These are phyloP conservation scores for Eristalinus aeneus DNA, from an alignment of 2,888 invertebrate species.

Conservation along the genomic window DNA sequence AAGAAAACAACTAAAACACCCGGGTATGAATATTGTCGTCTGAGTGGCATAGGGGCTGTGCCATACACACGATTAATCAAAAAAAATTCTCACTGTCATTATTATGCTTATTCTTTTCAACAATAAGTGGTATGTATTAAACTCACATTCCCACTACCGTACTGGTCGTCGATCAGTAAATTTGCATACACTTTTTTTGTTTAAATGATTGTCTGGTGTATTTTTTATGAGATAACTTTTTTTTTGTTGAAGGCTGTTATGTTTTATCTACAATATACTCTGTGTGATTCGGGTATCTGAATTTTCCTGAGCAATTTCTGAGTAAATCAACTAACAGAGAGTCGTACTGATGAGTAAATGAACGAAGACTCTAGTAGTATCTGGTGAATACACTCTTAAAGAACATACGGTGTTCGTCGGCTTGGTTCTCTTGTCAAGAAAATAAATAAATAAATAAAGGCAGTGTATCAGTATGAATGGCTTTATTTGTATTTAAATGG, in stretches of 20 bases:
- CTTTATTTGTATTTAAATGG: conserved; percentile 53
- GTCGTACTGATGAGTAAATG: conserved; percentile 51
- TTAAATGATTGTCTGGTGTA: conserved; percentile 56
- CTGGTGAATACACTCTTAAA: conserved; percentile 16
- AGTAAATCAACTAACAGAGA: conserved; percentile 53
- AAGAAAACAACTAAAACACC: conserved; percentile 44
- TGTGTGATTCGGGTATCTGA: conserved; percentile 28
- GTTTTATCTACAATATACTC: conserved; percentile 36
- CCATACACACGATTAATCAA: conserved; percentile 39
- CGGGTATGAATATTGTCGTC: conserved; percentile 25
- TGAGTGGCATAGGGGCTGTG: conserved; percentile 42
- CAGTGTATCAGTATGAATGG: conserved; percentile 26
- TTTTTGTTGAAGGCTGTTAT: conserved; percentile 1
- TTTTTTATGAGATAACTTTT: conserved; percentile 40
- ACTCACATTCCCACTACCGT: conserved; percentile 66
- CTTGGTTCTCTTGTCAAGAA: conserved; percentile 49
- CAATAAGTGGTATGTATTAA: conserved; percentile 67
- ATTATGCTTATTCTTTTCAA: conserved; percentile 48
- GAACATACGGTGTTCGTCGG: conserved; percentile 28
- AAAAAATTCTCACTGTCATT: conserved; percentile 30
- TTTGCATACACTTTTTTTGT: conserved; percentile 60
- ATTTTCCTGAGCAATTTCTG: conserved; percentile 49
- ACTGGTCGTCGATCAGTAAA: conserved; percentile 51
- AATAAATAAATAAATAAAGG: conserved; percentile 56
- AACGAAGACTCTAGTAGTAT: conserved; percentile 29